Evolutionary conservation across 2,797 vertebrate species (phyloP), one percentile per base, ranked within the genome.

Genomic region (Centropyge bicolor): DNA sequence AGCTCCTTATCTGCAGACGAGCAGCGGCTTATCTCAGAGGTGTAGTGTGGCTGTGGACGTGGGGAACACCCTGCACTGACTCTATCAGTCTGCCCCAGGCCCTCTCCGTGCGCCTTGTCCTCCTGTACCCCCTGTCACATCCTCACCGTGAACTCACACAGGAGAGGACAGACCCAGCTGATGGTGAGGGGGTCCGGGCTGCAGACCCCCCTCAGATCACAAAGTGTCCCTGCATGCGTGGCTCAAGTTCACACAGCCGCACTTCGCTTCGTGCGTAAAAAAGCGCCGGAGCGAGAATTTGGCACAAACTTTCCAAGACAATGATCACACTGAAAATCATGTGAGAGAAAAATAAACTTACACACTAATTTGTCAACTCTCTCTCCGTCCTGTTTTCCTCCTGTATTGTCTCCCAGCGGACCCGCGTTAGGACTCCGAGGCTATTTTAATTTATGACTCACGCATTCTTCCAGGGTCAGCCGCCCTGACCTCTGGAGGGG

Each of bases 401-500:
- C 49, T 91, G 95, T 95, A 96, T 97, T 96, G 95, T 96, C 95
- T 96, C 95, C 93, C 95, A 95, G 83, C 93, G 94, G 94, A 94
- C 95, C 95, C 91, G 93, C 84, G 94, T 92, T 89, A 91, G 91
- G 92, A 88, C 94, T 96, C 70, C 48, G 49, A 19, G 59, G 85
- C 96, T 92, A 95, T 96, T 96, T 96, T 95, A 94, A 96, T 96
- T 95, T 95, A 95, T 95, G 96, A 96, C 95, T 96, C 96, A 95
- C 92, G 94, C 96, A 96, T 96, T 96, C 94, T 95, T 96, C 92
- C 92, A 91, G 95, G 96, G 96, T 96, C 96, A 94, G 93, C 93
- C 95, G 93, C 92, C 93, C 92, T 96, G 96, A 97, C 96, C 96
- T 95, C 93, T 93, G 93, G 92, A 36, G 36, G 66, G 90, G 92